Percentiles rank a stretch among this genome's conserved stretches.
Evolutionary conservation across 2,797 vertebrate species (phyloP).

Genomic region (Micromesistius poutassou): DNA sequence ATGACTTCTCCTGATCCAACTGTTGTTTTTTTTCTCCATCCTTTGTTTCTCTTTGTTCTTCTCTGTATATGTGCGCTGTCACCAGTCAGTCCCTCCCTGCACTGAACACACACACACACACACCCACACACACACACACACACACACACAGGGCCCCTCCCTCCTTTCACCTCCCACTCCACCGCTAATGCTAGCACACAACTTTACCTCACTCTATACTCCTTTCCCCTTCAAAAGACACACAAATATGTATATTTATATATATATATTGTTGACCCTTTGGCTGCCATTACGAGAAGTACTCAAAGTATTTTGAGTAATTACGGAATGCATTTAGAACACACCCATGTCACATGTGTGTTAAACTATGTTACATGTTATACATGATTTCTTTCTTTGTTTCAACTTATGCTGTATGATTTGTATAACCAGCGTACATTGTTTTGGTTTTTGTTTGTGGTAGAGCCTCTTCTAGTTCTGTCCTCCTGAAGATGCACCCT

Average conservation of each 20-base stretch:
- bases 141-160: neutral
- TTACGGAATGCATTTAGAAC: conserved; percentile 50
- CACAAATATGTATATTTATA: neutral
- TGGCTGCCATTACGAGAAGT: neutral
- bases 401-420: conserved; percentile 47
- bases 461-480: conserved; percentile 50
- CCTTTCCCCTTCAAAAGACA: neutral
- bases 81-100: conserved; percentile 67
- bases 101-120: conserved; percentile 39
- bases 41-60: conserved; percentile 67
- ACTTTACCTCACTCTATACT: conserved; percentile 24
- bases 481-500: conserved; percentile 41
- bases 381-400: conserved; percentile 39
- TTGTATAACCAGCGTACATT: conserved; percentile 31
- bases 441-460: conserved; percentile 46
- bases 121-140: neutral
- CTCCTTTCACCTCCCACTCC: conserved; percentile 22
- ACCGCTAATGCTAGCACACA: conserved; percentile 59
- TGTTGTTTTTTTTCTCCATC: conserved; percentile 63
- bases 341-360: conserved; percentile 63
- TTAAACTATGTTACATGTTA: conserved; percentile 67
- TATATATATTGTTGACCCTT: neutral
- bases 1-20: conserved; percentile 79
- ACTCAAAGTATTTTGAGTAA: conserved; percentile 28
- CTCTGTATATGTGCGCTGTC: conserved; percentile 70